These are phyloP conservation scores for Oryzias javanicus DNA, from an alignment of 2,113 vertebrate species.

Conservation along the genomic window DNA sequence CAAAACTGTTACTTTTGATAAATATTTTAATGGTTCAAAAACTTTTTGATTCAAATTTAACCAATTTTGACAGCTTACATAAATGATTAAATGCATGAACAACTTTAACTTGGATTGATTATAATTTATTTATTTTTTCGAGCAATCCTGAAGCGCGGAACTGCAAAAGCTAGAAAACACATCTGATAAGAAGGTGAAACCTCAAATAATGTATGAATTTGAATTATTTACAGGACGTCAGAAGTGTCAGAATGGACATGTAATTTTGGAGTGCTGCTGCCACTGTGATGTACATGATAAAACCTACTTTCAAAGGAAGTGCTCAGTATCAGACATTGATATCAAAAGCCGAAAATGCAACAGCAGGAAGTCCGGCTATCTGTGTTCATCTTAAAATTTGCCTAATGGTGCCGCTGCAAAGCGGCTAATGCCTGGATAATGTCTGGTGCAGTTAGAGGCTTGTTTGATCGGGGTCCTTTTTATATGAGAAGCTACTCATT, in stretches of 20 bases:
- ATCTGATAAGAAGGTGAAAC: not conserved
- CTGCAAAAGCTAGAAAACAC: no score
- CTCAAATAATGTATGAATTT: not conserved
- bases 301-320: slow-evolving; percentile 24
- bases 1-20: no score
- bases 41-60: no score
- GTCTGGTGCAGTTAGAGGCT: slow-evolving; percentile 23
- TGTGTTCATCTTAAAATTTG: not conserved
- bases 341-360: slow-evolving; percentile 1
- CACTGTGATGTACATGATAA: not conserved
- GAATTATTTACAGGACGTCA: not conserved
- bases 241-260: not conserved
- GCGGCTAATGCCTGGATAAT: slow-evolving; percentile 7
- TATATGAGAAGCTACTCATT: not conserved
- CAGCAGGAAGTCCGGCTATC: slow-evolving; percentile 2
- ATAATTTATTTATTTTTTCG: not conserved
- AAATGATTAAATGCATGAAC: no score
- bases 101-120: no score
- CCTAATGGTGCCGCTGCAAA: slow-evolving; percentile 2
- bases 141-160: not conserved
- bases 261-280: slow-evolving; percentile 1
- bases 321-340: slow-evolving; percentile 12
- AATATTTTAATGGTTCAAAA: no score
- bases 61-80: no score
- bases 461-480: slow-evolving; percentile 32